Base-by-base conservation (phyloP, 2,113 vertebrate species). In the Ceyx cyanopectus region DNA sequence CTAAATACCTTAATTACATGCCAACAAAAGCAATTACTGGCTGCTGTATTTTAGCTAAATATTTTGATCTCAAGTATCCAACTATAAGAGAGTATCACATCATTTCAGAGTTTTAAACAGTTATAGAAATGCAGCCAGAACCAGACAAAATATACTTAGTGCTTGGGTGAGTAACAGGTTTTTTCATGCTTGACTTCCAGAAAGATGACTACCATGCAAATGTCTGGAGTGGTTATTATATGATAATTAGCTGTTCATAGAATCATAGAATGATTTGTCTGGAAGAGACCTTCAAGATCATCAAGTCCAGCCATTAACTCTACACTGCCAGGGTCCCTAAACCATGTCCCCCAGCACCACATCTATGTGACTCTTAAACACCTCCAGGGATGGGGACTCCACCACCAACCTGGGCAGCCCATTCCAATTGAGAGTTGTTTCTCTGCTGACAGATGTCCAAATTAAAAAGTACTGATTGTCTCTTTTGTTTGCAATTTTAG, bases 361-460 rank as follows among this genome's bases (percentile, higher is more conserved):
- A 37, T 37, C 37, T 37, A 37, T 10, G 37, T 10, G 37, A 37
- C 37, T 37, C 37, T 37, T 37, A 37, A 37, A 37, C 37, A 37
- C 37, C 37, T 37, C 37, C 37, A 37, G 37, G 37, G 37, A 10
- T 37, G 37, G 37, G 37, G 37, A 37, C 37, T 37, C 37, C 37
- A 10, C 37, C 37, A 37, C 37, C 37, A 9, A 9, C 37, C 37
- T 37, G 37, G 37, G 37, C 37, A 37, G 9, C 37, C 37, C 37
- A 37, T 37, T 37, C 37, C 37, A 37, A 10, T 37, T 37, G 37
- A 37, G 37, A 37, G 37, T 95, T 80, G 81, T 89, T 91, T 82
- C 85, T 95, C 61, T 84, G 48, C 86, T 92, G 91, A 89, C 91
- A 91, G 89, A 82, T 93, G 63, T 69, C 93, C 78, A 79, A 91